Evolutionary conservation across 2,797 vertebrate genomes (phyloP), one percentile per base, ranked within the genome.

Genomic region (Ceryle rudis): DNA sequence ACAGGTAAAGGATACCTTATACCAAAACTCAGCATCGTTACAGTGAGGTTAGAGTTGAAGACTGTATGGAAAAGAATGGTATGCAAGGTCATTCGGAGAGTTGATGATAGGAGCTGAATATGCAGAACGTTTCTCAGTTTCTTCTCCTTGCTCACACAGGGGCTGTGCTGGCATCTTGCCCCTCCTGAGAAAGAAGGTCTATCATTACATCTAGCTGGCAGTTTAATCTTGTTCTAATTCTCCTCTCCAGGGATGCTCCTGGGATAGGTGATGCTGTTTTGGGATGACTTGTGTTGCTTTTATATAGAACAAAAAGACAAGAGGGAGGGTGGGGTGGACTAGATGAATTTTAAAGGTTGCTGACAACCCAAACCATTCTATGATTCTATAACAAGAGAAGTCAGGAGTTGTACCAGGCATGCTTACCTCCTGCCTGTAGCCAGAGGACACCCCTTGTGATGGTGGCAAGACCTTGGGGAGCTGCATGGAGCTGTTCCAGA

Each of bases 361-460:
- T 18, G 16, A 52, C 51, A 52, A 52, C 51, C 51, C 51, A 52
- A 52, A 52, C 51, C 51, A 52, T 52, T 52, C 51, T 52, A 52
- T 52, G 16, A 29, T 26, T 51, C 26, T 51, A 51, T 26, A 41
- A 22, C 31, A 49, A 65, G 64, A 71, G 55, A 61, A 62, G 29
- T 23, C n/a, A 72, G 47, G 22, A 73, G 42, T 17, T 44, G 5
- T 4, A 8, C 26, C 31, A 19, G 67, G 46, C n/a, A 16, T 0
- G 0, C 16, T 83, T n/a, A n/a, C n/a, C 39, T 44, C 46, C 31
- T 58, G 20, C 49, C 41, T 10, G 3, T 1, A 37, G 35, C 39
- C 70, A 71, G 20, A 44, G 51, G 70, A 61, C 5, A 7, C 14
- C 47, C 39, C 28, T 66, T 16, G 10, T 35, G 61, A 20, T 3